Evolutionary conservation across 2,113 vertebrate genomes (phyloP), one percentile per base, ranked within the genome.

Genomic region (Salvelinus sp.): DNA sequence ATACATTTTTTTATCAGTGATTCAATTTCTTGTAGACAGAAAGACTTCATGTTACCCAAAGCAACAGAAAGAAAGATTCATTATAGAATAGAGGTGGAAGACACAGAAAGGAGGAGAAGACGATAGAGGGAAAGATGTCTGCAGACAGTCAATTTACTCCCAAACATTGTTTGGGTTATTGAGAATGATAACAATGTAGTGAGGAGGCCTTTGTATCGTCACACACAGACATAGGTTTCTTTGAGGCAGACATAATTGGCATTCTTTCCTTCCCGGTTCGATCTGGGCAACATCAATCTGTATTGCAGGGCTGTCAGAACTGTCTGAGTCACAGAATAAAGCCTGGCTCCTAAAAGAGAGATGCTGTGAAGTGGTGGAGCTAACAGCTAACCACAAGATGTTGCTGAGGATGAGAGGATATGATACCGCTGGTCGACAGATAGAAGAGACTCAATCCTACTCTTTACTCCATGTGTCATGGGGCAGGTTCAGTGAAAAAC

Each of bases 201-300:
- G 14, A 88, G 84, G 75, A 62, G 82, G 82, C 89, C 82, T 89
- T 91, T 91, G 88, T 86, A 84, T 83, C 82, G 85, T 76, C 28
- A 82, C 70, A 47, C 83, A 78, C 84, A 90, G 92, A 92, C 93
- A 93, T 87, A 88, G 92, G 93, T 93, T 92, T 93, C 89, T 91
- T 78, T 86, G 74, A 82, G 89, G 86, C 76, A 92, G 91, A 93
- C 91, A 93, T 92, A 93, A 93, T 93, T 94, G 93, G 91, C 89
- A 92, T 92, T 93, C 91, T 91, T 54, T 90, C 90, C 87, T 90
- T 89, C 58, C 91, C 87, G 88, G 91, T 93, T 92, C 91, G 90
- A 93, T 92, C 92, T 88, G 85, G 83, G 84, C 88, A 89, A 89
- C 91, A 94, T 94, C 93, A 94, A 93, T 93, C 92, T 91, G 86